Evolutionary conservation across 2,797 vertebrate species (phyloP).

Genomic region (Scleropages formosus): DNA sequence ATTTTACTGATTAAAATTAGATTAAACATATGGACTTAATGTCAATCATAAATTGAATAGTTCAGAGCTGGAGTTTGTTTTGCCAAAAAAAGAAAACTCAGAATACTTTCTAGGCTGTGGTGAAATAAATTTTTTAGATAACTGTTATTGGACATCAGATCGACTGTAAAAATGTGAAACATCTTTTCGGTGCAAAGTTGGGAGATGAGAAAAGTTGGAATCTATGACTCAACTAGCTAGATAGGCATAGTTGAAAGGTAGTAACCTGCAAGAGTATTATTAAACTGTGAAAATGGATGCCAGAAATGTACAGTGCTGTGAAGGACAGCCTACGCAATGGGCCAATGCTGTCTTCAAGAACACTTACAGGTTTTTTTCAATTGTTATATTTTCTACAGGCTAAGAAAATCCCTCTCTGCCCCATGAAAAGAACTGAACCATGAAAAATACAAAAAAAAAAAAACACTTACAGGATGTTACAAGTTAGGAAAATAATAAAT

Average conservation of each 20-base stretch:
- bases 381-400: slow-evolving; percentile 34
- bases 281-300: slow-evolving; percentile 32
- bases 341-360: slow-evolving; percentile 36
- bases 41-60: neutral
- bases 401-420: slow-evolving; percentile 28
- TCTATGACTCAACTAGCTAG: slow-evolving; percentile 23
- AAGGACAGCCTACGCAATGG: slow-evolving; percentile 26
- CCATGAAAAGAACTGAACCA: slow-evolving; percentile 27
- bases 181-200: slow-evolving; percentile 4
- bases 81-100: too few relatives aligned
- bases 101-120: too few relatives aligned
- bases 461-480: slow-evolving; percentile 29
- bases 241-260: slow-evolving; percentile 25
- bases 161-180: too few relatives aligned
- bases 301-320: slow-evolving; percentile 24
- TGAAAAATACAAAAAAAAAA: slow-evolving; percentile 33
- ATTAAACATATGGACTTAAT: neutral
- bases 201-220: slow-evolving; percentile 44
- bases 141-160: neutral
- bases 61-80: neutral
- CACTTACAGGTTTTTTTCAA: slow-evolving; percentile 36
- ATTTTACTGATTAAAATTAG: slow-evolving; percentile 11
- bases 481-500: slow-evolving; percentile 28
- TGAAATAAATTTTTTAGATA: too few relatives aligned
- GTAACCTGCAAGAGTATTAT: slow-evolving; percentile 30